Base-by-base conservation (phyloP, 2,888 invertebrate species). In the Drosophila rellima region DNA sequence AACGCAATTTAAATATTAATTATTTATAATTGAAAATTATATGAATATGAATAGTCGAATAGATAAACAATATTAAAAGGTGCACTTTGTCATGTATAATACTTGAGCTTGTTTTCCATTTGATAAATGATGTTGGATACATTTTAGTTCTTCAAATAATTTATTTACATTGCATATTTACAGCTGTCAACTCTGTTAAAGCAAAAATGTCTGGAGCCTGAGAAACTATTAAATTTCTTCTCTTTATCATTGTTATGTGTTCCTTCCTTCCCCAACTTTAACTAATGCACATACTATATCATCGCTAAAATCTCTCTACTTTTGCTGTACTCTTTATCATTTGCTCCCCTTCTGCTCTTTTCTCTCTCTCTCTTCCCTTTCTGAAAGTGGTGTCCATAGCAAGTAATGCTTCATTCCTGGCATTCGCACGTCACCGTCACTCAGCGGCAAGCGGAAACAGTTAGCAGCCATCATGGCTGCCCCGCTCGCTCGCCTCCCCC, bases 401-500 rank as follows among this genome's bases (percentile, higher is more conserved):
- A 56, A 63, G 74, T 71, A 68, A 71, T 78, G 73, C 64, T 75
- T 78, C 79, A 83, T 81, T 82, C 57, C 64, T 71, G 81, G 81
- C 79, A 82, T 81, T 84, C 70, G 66, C 78, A 80, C 70, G 75
- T 85, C 83, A 78, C 39, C 73, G 61, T 62, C 74, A 70, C 69
- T 79, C 79, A 74, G 57, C 79, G 64, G 66, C 72, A 78, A 81
- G 72, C 83, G 83, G 81, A 84, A 85, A 85, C 85, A 78, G 83
- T 82, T 81, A 79, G 82, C 85, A 74, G 69, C 76, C 82, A 76
- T 75, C 71, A 72, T 63, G 75, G 72, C 70, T 68, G 66, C 66
- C 62, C 55, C 44, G 26, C 52, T 45, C 48, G 20, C 59, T 45
- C 51, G 26, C 59, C 48, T 3, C 18, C 35, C n/a, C 31, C 44